These are phyloP conservation scores for Bombus confusus DNA, from an alignment of 1,140 invertebrate genomes.

Conservation along the genomic window DNA sequence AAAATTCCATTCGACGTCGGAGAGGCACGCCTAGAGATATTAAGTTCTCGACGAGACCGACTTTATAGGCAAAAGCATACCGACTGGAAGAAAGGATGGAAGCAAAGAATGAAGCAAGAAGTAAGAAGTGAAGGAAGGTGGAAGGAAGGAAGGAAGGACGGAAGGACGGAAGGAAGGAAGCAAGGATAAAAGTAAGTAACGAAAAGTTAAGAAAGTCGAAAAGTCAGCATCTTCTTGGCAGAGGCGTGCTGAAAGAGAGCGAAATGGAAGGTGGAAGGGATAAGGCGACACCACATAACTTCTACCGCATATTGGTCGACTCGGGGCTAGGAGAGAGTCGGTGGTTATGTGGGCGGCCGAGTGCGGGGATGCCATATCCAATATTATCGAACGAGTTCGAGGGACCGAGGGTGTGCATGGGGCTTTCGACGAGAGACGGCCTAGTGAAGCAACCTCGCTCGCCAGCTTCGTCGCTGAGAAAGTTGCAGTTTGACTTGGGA, in stretches of 20 bases:
- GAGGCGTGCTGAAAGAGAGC: conserved; percentile 16
- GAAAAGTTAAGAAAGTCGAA: conserved; percentile 67
- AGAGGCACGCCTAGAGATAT: conserved; percentile 45
- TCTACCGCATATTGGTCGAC: conserved; percentile 63
- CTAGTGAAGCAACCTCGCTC: neutral
- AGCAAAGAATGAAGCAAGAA: neutral
- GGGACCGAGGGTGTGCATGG: conserved; percentile 48
- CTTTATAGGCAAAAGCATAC: conserved; percentile 54
- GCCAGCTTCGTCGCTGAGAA: conserved; percentile 22
- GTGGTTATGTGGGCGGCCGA: conserved; percentile 53
- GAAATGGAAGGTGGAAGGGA: conserved; percentile 27
- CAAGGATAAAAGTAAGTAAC: conserved; percentile 52
- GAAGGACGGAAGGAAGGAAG: conserved; percentile 19
- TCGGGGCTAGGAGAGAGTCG: conserved; percentile 31
- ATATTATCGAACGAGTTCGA: conserved; percentile 67
- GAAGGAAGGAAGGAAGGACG: neutral
- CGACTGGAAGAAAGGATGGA: conserved; percentile 21
- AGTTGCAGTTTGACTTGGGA: conserved; percentile 65
- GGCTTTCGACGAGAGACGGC: conserved; percentile 57
- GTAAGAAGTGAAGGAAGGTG: neutral
- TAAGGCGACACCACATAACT: conserved; percentile 63
- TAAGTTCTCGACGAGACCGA: conserved; percentile 60
- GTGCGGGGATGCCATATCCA: conserved; percentile 60
- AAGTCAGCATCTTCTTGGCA: conserved; percentile 62
- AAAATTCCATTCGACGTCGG: conserved; percentile 49